Conservation (phyloP, 1,140 invertebrate genomes). For the Ganaspis sp. region DNA sequence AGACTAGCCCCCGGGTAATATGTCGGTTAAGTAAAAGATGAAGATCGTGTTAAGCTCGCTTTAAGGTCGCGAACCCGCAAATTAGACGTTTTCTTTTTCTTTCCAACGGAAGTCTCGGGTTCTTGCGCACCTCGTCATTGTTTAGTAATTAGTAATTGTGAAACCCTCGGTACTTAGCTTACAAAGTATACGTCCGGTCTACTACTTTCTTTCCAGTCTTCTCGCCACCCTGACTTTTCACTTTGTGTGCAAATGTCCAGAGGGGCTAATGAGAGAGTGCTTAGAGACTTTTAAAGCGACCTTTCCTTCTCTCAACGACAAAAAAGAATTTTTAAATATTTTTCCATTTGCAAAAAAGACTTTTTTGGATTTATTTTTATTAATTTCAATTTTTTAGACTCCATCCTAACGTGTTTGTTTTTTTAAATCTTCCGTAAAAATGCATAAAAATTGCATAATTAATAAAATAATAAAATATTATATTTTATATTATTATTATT, state of each 20-base stretch:
- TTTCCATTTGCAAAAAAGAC: too few relatives aligned
- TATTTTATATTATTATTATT: too few relatives aligned
- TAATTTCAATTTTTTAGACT: too few relatives aligned
- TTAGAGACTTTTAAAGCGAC: not conserved
- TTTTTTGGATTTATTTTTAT: not conserved
- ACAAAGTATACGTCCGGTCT: constrained; percentile 19
- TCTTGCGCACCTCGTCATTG: constrained; percentile 24
- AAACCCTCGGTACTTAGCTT: not conserved
- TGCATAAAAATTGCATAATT: too few relatives aligned
- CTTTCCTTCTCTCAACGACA: not conserved
- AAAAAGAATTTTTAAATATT: not conserved
- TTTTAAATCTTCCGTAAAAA: too few relatives aligned
- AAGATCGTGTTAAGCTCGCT: constrained; percentile 47
- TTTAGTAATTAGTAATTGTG: constrained; percentile 27
- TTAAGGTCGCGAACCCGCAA: constrained; percentile 48
- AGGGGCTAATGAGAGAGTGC: constrained; percentile 11
- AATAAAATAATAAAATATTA: too few relatives aligned
- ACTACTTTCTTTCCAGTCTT: constrained; percentile 1
- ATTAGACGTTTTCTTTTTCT: constrained; percentile 47
- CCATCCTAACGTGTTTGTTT: too few relatives aligned
- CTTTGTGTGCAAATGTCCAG: not conserved
- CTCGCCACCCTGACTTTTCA: constrained; percentile 5
- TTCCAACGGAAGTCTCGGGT: constrained; percentile 1
- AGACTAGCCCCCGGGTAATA: constrained; percentile 53
- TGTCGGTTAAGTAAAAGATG: constrained; percentile 60